Conservation (phyloP, 2,113 vertebrate genomes). For the Tupaia chinensis region DNA sequence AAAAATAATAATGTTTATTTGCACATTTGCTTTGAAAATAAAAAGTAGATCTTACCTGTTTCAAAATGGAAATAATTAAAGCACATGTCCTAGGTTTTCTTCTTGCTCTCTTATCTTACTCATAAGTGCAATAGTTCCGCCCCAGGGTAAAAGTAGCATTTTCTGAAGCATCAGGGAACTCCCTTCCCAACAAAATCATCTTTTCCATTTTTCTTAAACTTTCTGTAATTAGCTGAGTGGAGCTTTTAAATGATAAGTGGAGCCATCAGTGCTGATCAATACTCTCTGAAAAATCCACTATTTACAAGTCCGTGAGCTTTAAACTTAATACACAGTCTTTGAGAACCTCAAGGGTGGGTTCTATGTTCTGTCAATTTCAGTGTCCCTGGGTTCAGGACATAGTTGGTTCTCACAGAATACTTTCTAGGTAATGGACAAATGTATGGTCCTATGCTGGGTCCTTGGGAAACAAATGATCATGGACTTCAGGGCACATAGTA, state of each 20-base stretch:
- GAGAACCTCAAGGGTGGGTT: neutral
- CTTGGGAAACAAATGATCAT: neutral
- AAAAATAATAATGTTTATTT: constrained; percentile 10
- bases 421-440: neutral
- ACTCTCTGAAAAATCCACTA: neutral
- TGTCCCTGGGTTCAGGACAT: neutral
- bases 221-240: neutral
- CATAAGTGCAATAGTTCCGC: neutral
- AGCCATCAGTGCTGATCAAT: neutral
- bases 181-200: neutral
- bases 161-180: neutral
- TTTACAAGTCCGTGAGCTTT: neutral
- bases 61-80: constrained; percentile 35
- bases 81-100: neutral
- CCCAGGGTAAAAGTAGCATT: neutral
- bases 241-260: constrained; percentile 12
- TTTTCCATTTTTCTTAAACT: constrained; percentile 35
- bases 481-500: neutral
- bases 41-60: neutral
- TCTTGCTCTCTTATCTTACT: constrained; percentile 19
- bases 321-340: neutral
- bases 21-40: constrained; percentile 48
- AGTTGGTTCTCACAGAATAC: neutral
- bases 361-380: neutral
- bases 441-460: neutral